Evolutionary conservation across 2,113 vertebrate genomes (phyloP).

Genomic region (Hipposideros armiger): DNA sequence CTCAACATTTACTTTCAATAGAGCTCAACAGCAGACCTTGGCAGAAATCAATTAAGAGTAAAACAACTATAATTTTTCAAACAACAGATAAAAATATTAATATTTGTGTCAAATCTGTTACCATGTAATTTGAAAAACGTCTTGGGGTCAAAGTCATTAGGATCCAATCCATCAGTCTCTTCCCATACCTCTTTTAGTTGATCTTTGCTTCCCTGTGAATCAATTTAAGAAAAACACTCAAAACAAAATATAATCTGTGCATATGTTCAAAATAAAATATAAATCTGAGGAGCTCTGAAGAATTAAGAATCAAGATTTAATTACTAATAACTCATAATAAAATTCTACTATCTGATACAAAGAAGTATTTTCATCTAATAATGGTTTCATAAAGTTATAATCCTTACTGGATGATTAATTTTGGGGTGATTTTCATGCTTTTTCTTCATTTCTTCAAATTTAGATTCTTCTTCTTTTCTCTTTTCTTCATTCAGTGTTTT

Average conservation of each 20-base stretch:
- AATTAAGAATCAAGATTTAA: constrained; percentile 58
- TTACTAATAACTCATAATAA: constrained; percentile 61
- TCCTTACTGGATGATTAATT: constrained; percentile 97
- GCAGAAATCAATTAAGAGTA: constrained; percentile 28
- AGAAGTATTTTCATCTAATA: background rate
- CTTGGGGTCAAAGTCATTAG: constrained; percentile 97
- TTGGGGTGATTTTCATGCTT: constrained; percentile 98
- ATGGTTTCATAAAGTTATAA: background rate
- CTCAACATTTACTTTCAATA: background rate
- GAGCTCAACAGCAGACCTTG: constrained; percentile 23
- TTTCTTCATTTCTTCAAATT: constrained; percentile 97
- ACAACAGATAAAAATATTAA: constrained; percentile 62
- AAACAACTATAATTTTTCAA: constrained; percentile 61
- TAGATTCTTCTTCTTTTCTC: constrained; percentile 93
- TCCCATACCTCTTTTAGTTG: constrained; percentile 99
- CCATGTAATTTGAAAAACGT: constrained; percentile 99
- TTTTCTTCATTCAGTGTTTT: constrained; percentile 95
- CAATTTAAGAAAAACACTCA: constrained; percentile 67
- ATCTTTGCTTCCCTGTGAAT: constrained; percentile 96
- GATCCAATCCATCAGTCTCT: constrained; percentile 97
- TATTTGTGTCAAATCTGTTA: constrained; percentile 86
- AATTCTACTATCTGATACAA: constrained; percentile 52
- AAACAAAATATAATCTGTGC: constrained; percentile 60
- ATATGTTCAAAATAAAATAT: constrained; percentile 52
- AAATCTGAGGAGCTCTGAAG: constrained; percentile 34